Evolutionary conservation across 2,888 invertebrate species (phyloP).

Genomic region (Polylopha cassiicola): DNA sequence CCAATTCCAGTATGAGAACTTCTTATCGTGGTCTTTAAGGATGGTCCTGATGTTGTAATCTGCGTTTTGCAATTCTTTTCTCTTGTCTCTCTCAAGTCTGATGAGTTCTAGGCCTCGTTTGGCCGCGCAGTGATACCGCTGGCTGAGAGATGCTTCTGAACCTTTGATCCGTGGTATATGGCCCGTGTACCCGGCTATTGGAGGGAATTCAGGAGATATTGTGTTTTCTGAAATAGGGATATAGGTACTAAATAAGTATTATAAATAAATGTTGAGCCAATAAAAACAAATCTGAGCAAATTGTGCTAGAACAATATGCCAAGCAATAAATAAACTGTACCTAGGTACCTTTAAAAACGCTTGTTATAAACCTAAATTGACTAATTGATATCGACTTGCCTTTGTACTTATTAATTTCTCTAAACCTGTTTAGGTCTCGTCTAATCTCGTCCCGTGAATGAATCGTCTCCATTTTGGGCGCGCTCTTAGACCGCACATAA

Average conservation of each 20-base stretch:
- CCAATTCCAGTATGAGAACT: conserved; percentile 71
- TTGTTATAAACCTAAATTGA: too few species aligned
- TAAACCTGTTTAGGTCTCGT: conserved; percentile 67
- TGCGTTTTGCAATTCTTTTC: conserved; percentile 60
- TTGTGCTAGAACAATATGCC: too few species aligned
- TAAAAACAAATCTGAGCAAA: too few species aligned
- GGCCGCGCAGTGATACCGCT: conserved; percentile 81
- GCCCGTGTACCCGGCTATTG: conserved; percentile 85
- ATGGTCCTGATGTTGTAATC: conserved; percentile 57
- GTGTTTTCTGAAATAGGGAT: conserved; percentile 73
- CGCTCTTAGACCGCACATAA: conserved; percentile 69
- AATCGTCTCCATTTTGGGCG: conserved; percentile 76
- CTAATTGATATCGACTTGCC: conserved; percentile 54
- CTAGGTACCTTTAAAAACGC: too few species aligned
- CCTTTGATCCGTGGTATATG: conserved; percentile 83
- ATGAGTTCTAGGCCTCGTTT: conserved; percentile 79
- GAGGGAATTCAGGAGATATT: conserved; percentile 81
- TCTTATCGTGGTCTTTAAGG: conserved; percentile 59
- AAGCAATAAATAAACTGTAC: too few species aligned
- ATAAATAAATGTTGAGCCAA: too few species aligned
- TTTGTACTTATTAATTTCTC: conserved; percentile 74
- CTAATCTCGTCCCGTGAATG: conserved; percentile 75
- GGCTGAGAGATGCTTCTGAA: conserved; percentile 81
- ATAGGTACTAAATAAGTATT: background rate
- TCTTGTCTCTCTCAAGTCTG: conserved; percentile 72